These are phyloP conservation scores for Lagopus muta DNA, from an alignment of 2,113 vertebrate species.

Conservation along the genomic window DNA sequence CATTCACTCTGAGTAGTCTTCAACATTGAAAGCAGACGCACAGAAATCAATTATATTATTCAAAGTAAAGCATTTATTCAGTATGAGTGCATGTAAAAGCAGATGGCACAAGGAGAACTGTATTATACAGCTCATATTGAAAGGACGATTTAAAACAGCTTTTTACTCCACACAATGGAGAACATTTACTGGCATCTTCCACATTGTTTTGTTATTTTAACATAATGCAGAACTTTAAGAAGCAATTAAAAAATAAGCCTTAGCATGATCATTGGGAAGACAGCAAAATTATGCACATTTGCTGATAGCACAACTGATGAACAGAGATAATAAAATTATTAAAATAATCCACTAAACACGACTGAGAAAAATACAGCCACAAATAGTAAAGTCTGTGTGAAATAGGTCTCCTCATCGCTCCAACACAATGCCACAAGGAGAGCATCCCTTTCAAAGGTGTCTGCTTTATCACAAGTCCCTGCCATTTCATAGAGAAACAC, in stretches of 20 bases:
- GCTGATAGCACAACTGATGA: background rate
- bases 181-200: background rate
- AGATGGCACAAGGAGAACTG: background rate
- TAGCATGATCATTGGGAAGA: background rate
- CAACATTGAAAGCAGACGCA: constrained; percentile 11
- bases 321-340: background rate
- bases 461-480: background rate
- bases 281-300: background rate
- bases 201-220: background rate
- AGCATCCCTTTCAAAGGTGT: background rate
- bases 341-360: background rate
- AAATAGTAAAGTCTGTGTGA: background rate
- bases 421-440: background rate
- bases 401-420: background rate
- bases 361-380: background rate
- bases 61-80: background rate
- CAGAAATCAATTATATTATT: background rate
- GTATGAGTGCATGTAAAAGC: background rate
- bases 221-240: background rate
- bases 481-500: background rate
- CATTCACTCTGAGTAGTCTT: background rate
- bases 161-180: background rate
- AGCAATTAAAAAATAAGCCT: background rate
- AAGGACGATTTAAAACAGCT: background rate
- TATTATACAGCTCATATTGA: background rate